phyloP scores from a whole-genome alignment of 2,797 vertebrate genomes.

The Lithobates sylvaticus region DNA sequence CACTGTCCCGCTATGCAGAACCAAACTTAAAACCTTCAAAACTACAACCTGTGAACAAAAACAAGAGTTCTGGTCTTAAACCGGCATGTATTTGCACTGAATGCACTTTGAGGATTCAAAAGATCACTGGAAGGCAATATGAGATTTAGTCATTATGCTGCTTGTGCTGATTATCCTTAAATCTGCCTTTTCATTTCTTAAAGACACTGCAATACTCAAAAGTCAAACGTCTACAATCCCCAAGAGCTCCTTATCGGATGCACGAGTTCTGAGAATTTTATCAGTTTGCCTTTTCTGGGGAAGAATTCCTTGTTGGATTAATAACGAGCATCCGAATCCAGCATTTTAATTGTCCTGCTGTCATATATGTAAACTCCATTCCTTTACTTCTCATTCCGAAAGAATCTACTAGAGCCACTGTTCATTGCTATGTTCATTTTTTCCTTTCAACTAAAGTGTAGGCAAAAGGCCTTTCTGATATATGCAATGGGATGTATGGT shows the following conservation, averaged over 20 bases:
- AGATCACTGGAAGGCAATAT: slow-evolving; percentile 66
- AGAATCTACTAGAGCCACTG: background rate
- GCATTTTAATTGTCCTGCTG: background rate
- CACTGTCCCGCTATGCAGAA: slow-evolving; percentile 90
- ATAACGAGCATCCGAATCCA: background rate
- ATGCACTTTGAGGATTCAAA: slow-evolving; percentile 83
- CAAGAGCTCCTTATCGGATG: background rate
- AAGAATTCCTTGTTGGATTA: background rate
- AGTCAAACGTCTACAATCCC: background rate
- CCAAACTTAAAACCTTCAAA: slow-evolving; percentile 83
- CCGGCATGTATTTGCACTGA: slow-evolving; percentile 80
- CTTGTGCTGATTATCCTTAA: slow-evolving; percentile 41
- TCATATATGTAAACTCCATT: slow-evolving; percentile 1
- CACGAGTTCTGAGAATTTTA: background rate
- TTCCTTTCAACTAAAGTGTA: background rate
- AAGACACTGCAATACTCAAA: slow-evolving; percentile 16
- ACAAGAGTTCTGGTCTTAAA: slow-evolving; percentile 91
- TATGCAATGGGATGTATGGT: slow-evolving; percentile 36
- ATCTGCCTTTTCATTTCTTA: slow-evolving; percentile 29
- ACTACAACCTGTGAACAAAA: slow-evolving; percentile 85
- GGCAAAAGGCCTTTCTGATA: slow-evolving; percentile 18
- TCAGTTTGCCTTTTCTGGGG: background rate
- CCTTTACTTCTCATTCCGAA: background rate
- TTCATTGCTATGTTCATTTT: background rate
- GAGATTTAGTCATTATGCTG: slow-evolving; percentile 57